Percentiles rank a stretch among this genome's conserved stretches.
Conservation (phyloP, 2,113 vertebrate genomes). For the Myiopsitta monachus region DNA sequence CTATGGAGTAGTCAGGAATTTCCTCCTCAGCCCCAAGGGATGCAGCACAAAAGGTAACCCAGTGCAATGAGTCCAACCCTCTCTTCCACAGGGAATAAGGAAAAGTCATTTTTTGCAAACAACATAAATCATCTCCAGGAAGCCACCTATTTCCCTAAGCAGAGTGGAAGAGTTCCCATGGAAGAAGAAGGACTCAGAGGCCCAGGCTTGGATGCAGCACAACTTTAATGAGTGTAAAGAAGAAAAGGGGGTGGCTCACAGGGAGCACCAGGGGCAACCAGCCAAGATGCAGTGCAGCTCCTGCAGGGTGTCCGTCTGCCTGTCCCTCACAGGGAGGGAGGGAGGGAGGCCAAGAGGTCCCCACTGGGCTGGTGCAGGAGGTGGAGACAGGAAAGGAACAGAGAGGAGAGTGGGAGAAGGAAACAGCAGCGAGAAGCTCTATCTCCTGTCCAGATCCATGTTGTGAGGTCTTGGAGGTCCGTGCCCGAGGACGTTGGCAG, state of each 20-base stretch:
- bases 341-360: neutral
- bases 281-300: neutral
- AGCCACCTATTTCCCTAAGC: neutral
- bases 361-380: neutral
- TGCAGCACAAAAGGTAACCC: neutral
- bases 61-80: neutral
- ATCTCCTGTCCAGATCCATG: neutral
- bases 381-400: neutral
- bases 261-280: neutral
- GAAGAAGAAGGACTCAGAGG: neutral
- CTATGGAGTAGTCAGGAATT: too few relatives aligned
- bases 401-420: neutral
- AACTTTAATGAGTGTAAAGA: neutral
- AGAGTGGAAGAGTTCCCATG: neutral
- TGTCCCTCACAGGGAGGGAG: neutral
- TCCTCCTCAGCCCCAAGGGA: neutral
- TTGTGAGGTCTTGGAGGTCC: rapidly evolving
- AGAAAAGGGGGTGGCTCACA: neutral
- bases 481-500: rapidly evolving
- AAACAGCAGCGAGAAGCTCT: neutral
- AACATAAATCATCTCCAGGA: neutral
- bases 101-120: neutral
- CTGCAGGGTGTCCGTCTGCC: neutral
- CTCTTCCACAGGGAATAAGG: neutral
- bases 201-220: neutral